Evolutionary conservation across 2,113 vertebrate genomes (phyloP).

Genomic region (Quiscalus mexicanus): DNA sequence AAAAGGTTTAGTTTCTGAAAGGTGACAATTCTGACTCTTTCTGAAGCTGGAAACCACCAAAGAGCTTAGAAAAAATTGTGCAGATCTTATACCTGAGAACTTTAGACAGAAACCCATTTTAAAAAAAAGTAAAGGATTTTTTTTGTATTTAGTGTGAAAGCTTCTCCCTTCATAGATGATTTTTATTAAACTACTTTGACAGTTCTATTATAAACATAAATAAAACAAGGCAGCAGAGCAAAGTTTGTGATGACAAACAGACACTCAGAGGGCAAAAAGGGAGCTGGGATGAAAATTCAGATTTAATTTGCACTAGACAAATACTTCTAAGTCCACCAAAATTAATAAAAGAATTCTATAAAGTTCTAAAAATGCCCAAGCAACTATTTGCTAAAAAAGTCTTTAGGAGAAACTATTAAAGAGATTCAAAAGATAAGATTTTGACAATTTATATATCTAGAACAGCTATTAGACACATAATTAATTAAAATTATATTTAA

Average conservation of each 20-base stretch:
- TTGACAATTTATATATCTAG: background rate
- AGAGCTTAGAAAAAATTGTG: background rate
- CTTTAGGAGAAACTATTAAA: background rate
- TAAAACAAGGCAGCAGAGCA: background rate
- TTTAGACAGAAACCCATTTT: background rate
- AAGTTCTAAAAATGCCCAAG: background rate
- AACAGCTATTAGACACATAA: background rate
- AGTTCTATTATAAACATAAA: background rate
- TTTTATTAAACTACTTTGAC: background rate
- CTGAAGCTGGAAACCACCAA: background rate
- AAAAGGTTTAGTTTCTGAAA: background rate
- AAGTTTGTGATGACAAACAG: background rate
- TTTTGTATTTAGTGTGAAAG: background rate
- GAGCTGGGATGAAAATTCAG: background rate
- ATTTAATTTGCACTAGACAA: background rate
- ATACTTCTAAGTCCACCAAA: background rate
- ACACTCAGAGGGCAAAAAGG: background rate
- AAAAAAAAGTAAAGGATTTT: background rate
- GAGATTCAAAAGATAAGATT: background rate
- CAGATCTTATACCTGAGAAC: background rate
- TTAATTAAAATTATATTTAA: background rate
- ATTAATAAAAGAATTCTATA: background rate
- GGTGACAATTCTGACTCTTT: background rate
- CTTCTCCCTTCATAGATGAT: background rate
- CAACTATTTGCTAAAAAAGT: background rate